These are phyloP conservation scores for Cheilosia vernalis DNA, from an alignment of 2,888 invertebrate genomes.

Conservation along the genomic window DNA sequence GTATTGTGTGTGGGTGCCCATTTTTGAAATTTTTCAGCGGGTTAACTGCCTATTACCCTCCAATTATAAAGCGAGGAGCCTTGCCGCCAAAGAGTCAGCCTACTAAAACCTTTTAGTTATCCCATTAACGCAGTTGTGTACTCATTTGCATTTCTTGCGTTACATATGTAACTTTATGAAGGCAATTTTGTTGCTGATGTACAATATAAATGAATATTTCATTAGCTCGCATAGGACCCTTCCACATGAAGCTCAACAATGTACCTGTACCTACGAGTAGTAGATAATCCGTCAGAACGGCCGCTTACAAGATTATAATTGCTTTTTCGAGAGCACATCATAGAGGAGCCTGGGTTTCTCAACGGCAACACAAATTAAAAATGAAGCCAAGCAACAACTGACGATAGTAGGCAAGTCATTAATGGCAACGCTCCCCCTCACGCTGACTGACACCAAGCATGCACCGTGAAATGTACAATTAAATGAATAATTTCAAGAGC, in stretches of 20 bases:
- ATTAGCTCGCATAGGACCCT: neutral
- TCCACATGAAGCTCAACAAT: neutral
- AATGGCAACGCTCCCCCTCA: neutral
- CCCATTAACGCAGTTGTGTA: too few relatives aligned
- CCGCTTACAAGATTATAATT: constrained; percentile 31
- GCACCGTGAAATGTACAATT: constrained; percentile 54
- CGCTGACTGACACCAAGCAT: constrained; percentile 55
- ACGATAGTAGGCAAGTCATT: neutral
- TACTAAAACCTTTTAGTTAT: too few relatives aligned
- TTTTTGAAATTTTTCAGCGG: too few relatives aligned
- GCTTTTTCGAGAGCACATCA: constrained; percentile 23
- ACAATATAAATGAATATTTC: too few relatives aligned
- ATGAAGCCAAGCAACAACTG: neutral
- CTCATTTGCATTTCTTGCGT: too few relatives aligned
- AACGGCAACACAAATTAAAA: constrained; percentile 20
- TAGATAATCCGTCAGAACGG: constrained; percentile 3
- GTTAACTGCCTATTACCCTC: too few relatives aligned
- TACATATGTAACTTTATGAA: too few relatives aligned
- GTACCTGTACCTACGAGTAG: neutral
- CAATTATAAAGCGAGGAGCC: too few relatives aligned
- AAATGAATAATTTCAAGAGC: constrained; percentile 53
- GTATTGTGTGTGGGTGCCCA: too few relatives aligned
- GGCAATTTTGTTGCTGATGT: too few relatives aligned
- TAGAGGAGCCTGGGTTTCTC: neutral
- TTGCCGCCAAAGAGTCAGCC: too few relatives aligned